These are phyloP conservation scores for Eonycteris spelaea DNA, from an alignment of 2,113 vertebrate genomes.

Conservation along the genomic window DNA sequence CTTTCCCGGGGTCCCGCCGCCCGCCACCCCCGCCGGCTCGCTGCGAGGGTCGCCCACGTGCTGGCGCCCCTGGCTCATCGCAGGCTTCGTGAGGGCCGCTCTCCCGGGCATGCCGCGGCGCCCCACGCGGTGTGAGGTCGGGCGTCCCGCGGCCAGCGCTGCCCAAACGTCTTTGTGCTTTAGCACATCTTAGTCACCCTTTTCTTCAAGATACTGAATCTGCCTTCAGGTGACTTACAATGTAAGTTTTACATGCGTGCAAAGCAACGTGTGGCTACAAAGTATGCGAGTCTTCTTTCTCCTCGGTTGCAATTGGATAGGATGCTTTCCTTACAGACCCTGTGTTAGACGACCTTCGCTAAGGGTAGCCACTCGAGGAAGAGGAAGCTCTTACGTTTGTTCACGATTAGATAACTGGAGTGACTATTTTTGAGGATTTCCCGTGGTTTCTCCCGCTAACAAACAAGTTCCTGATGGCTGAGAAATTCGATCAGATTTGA, in stretches of 20 bases:
- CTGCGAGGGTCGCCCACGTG: too few relatives aligned
- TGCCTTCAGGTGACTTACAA: neutral
- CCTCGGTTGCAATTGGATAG: neutral
- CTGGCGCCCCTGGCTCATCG: too few relatives aligned
- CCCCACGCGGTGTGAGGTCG: too few relatives aligned
- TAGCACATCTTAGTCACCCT: neutral
- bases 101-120: accelerated
- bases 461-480: neutral
- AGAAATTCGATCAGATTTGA: neutral
- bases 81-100: accelerated
- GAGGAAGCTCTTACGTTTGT: neutral
- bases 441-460: neutral
- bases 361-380: too few relatives aligned
- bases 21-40: accelerated
- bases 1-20: too few relatives aligned
- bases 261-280: neutral
- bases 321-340: neutral
- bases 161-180: too few relatives aligned
- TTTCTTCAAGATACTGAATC: neutral
- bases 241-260: neutral
- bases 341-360: neutral
- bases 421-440: neutral
- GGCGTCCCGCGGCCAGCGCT: too few relatives aligned
- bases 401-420: neutral
- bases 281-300: neutral